Percentiles rank a stretch among this genome's conserved stretches.
Evolutionary conservation across 2,888 invertebrate species (phyloP).

Genomic region (Gasteruption jaculator): DNA sequence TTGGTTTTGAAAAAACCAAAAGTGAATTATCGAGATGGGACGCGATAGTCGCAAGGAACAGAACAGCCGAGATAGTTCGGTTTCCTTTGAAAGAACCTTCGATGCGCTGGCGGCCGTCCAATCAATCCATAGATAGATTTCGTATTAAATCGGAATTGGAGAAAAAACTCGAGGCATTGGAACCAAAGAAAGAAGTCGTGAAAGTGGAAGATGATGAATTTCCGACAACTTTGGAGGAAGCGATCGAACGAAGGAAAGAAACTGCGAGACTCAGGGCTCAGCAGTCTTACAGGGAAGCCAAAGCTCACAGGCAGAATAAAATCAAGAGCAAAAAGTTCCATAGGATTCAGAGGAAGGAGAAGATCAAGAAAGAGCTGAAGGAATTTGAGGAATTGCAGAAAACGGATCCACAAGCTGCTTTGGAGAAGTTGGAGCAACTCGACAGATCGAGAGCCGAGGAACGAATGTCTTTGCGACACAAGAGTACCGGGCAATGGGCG

Average conservation of each 20-base stretch:
- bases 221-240: slow-evolving; percentile 75
- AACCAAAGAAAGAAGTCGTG: slow-evolving; percentile 52
- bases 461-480: slow-evolving; percentile 85
- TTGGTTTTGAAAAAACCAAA: slow-evolving; percentile 73
- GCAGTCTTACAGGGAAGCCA: slow-evolving; percentile 80
- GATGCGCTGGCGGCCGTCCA: slow-evolving; percentile 52
- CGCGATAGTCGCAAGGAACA: slow-evolving; percentile 75
- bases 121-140: slow-evolving; percentile 53
- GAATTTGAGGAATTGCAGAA: slow-evolving; percentile 85
- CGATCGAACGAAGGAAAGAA: slow-evolving; percentile 74
- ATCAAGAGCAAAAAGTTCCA: slow-evolving; percentile 96
- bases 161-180: slow-evolving; percentile 61
- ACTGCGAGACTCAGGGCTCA: slow-evolving; percentile 78
- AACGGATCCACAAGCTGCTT: slow-evolving; percentile 83
- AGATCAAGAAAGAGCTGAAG: slow-evolving; percentile 75
- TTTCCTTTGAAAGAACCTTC: slow-evolving; percentile 67
- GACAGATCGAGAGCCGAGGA: slow-evolving; percentile 84
- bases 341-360: slow-evolving; percentile 74
- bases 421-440: slow-evolving; percentile 78
- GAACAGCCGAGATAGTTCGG: slow-evolving; percentile 66
- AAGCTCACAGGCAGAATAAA: slow-evolving; percentile 83
- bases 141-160: slow-evolving; percentile 64
- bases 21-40: slow-evolving; percentile 79
- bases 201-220: slow-evolving; percentile 57
- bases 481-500: slow-evolving; percentile 96